Evolutionary conservation across 2,797 vertebrate species (phyloP), one percentile per base, ranked within the genome.

Genomic region (Tapirus indicus): DNA sequence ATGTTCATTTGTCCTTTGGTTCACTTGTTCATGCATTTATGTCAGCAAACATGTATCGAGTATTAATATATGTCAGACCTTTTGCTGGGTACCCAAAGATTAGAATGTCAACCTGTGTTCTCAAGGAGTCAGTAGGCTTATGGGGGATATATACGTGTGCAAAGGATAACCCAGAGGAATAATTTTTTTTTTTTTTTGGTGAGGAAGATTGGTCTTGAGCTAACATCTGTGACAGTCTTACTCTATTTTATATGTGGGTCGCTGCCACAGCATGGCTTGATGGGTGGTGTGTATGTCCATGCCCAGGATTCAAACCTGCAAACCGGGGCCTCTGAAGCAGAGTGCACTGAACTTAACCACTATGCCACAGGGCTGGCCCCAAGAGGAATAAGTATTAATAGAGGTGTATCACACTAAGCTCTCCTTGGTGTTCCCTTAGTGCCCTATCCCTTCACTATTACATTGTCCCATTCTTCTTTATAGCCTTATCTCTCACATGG

Each of bases 141-240:
- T 18, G 14, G 47, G 2, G 21, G 35, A 1, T 25, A 10, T 1
- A 0, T 9, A 0, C 25, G 0, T 17, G 9, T 5, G 3, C 29
- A 66, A 14, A 27, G 47, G 78, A 38, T 20, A 44, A 49, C 5
- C 1, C 3, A n/a, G 16, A 16, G 62, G 52, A 66, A 4, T 44
- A 23, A 25, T 47, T 47, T 47, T 47, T 47, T 47, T 47, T 47
- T 47, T 11, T 47, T 47, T 47, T 47, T 47, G 47, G 47, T 47
- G 47, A 47, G 47, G 47, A 47, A 47, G 47, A 47, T 47, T 47
- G 47, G 47, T 47, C 47, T 47, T 47, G 47, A 47, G 47, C 47
- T 47, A 47, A 47, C 47, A 47, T 47, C 47, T 47, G 47, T 47
- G 47, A 9, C 47, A 47, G 47, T 47, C 47, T 47, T 47, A 9